Base-by-base conservation (phyloP, 2,113 vertebrate genomes). In the Paradoxurus hermaphroditus region DNA sequence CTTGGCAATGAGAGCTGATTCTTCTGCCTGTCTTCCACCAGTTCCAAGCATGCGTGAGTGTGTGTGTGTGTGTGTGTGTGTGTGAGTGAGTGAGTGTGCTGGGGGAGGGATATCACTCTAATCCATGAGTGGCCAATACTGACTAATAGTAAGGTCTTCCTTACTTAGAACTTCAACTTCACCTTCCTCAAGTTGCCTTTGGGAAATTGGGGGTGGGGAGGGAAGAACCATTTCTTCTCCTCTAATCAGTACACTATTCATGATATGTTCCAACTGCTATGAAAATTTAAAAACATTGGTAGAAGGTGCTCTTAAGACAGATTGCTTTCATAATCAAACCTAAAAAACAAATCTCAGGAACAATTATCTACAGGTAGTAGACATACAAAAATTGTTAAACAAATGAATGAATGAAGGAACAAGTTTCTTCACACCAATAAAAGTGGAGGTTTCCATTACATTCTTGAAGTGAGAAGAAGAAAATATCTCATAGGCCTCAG, bases 231-330 rank as follows among this genome's bases (percentile, higher is more conserved):
- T 56, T 87, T 92, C 8, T 68, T 84, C 39, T 63, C 6, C 6
- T 67, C 39, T 78, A 77, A 91, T 86, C 49, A 96, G 39, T 53
- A 44, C 19, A 96, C 51, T 86, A 63, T 83, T 95, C 36, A 84
- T 34, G 78, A 86, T 77, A 89, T 59, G 27, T 81, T 92, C 23
- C 36, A 79, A 56, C 15, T 78, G 51, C 34, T 68, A 21, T 90
- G 53, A 96, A 91, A 92, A 65, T 68, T 79, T 41, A 11, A 39
- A 92, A 97, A n/a, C 59, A 62, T 90, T 83, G 46, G 10, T 91
- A 94, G 63, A n/a, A 73, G 15, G 19, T 91, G 41, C 46, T 87
- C 46, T 86, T 90, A 65, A 89, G 62, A 96, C 93, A 96, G 31
- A 90, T 59, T 36, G 4, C 16, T 95, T 91, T 18, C 7, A 53